phyloP scores from a whole-genome alignment of 2,888 invertebrate genomes.

The Creontiades dilutus region DNA sequence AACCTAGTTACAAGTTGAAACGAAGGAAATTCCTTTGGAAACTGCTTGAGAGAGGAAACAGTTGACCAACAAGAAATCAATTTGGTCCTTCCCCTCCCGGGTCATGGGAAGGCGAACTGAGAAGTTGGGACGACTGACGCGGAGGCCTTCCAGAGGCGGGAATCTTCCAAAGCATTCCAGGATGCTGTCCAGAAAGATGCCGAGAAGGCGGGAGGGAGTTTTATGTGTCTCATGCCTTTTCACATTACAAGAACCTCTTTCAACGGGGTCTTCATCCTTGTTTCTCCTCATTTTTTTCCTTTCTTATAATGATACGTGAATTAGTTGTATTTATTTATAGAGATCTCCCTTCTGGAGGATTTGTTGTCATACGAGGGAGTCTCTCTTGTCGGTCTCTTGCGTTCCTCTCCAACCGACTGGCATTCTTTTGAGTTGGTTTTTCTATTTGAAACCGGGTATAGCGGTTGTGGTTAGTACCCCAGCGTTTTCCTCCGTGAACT shows the following conservation, averaged over 20 bases:
- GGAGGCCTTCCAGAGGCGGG: not conserved
- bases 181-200: not conserved
- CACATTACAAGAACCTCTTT: slow-evolving; percentile 46
- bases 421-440: slow-evolving; percentile 3
- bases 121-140: slow-evolving; percentile 2
- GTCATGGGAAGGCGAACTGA: not conserved
- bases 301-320: slow-evolving; percentile 57
- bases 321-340: slow-evolving; percentile 55
- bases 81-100: slow-evolving; percentile 46
- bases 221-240: slow-evolving; percentile 53
- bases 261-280: not conserved
- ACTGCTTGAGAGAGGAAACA: slow-evolving; percentile 46
- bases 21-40: slow-evolving; percentile 63
- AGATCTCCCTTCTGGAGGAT: not conserved
- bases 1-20: slow-evolving; percentile 68
- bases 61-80: slow-evolving; percentile 69
- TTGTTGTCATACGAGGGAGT: slow-evolving; percentile 1
- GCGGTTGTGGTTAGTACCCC: not conserved
- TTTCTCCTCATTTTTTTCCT: not conserved
- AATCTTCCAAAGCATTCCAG: slow-evolving; percentile 42
- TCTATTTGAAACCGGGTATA: not conserved
- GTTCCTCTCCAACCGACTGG: not conserved
- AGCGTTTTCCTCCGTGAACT: too few species aligned
- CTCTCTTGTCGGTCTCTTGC: not conserved
- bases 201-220: not conserved